phyloP scores from a whole-genome alignment of 2,113 vertebrate species.

The Crotophaga sulcirostris region DNA sequence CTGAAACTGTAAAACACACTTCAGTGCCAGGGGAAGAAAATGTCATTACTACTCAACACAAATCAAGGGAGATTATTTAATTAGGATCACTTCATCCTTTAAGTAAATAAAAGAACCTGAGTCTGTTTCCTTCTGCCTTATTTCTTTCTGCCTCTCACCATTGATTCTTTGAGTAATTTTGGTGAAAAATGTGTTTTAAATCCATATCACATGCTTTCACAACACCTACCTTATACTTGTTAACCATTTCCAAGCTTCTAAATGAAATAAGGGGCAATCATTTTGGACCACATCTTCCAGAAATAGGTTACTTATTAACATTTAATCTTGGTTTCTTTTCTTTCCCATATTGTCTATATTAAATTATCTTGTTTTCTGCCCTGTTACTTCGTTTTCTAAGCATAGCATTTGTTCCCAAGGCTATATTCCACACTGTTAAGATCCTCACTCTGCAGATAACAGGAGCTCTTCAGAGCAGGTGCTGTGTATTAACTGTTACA shows the following conservation, averaged over 20 bases:
- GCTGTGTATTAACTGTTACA: not conserved
- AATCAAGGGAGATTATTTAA: constrained; percentile 17
- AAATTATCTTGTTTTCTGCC: not conserved
- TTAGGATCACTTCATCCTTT: not conserved
- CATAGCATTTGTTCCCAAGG: not conserved
- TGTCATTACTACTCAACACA: not conserved
- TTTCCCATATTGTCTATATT: not conserved
- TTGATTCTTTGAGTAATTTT: not conserved
- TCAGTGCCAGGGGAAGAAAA: not conserved
- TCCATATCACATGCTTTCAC: not conserved
- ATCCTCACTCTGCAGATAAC: not conserved
- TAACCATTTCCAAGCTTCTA: not conserved
- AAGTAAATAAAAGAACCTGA: not conserved
- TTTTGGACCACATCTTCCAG: not conserved
- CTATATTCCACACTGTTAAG: not conserved
- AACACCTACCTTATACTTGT: not conserved
- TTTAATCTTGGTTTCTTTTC: not conserved
- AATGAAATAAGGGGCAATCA: accelerated
- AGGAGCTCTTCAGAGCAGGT: not conserved
- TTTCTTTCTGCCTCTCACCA: not conserved
- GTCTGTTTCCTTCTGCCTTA: not conserved
- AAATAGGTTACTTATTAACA: not conserved
- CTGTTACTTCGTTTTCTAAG: not conserved
- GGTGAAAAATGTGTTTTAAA: not conserved
- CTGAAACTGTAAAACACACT: constrained; percentile 2